These are phyloP conservation scores for Trachelipus rathkii DNA, from an alignment of 1,140 invertebrate species.

Conservation along the genomic window DNA sequence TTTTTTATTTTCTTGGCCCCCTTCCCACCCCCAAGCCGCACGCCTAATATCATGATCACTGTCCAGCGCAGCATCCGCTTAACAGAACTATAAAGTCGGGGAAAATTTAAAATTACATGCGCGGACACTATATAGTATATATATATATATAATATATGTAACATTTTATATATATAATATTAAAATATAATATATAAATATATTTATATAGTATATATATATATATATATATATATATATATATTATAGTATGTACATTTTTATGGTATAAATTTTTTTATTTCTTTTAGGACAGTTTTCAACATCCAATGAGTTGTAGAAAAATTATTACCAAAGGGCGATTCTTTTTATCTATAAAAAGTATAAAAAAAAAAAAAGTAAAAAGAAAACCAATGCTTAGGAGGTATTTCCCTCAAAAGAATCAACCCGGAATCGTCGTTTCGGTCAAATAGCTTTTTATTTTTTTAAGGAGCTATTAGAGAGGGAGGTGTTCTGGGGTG, in stretches of 20 bases:
- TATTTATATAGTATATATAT: constrained; percentile 16
- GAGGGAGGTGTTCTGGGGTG: too few species aligned
- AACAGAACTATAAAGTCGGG: too few species aligned
- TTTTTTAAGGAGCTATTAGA: too few species aligned
- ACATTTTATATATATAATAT: constrained; percentile 22
- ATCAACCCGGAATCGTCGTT: too few species aligned
- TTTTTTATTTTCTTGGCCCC: constrained; percentile 20
- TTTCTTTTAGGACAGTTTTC: constrained; percentile 44
- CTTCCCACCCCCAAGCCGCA: constrained; percentile 9
- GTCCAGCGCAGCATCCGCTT: constrained; percentile 18
- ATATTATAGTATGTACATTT: constrained; percentile 36
- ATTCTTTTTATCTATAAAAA: constrained; percentile 32
- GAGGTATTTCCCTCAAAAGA: too few species aligned
- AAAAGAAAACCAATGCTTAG: too few species aligned
- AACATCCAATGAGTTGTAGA: constrained; percentile 44
- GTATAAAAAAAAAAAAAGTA: too few species aligned
- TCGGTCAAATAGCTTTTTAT: too few species aligned
- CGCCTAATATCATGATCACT: constrained; percentile 1
- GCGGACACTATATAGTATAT: constrained; percentile 43
- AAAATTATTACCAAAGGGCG: constrained; percentile 35
- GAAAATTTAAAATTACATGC: constrained; percentile 14
- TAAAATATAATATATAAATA: constrained; percentile 40
- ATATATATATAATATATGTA: constrained; percentile 35
- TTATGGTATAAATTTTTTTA: constrained; percentile 43
- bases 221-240: constrained; percentile 33